phyloP scores from a whole-genome alignment of 1,140 invertebrate species.

The Calosoma granatense region DNA sequence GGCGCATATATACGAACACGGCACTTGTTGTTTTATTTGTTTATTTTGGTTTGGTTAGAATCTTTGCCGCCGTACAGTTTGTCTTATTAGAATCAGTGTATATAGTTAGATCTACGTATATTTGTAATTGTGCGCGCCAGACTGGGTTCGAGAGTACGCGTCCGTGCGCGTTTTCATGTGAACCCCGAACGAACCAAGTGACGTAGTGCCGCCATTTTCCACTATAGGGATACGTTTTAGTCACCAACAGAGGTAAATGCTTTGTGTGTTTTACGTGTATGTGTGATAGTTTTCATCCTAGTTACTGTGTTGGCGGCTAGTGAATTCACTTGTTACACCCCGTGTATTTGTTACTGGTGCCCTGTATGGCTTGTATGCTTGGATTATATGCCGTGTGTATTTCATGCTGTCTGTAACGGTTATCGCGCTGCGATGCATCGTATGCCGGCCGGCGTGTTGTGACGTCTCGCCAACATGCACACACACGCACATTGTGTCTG shows the following conservation, averaged over 20 bases:
- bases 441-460: conserved; percentile 6
- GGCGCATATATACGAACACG: neutral
- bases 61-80: too few relatives aligned
- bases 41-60: neutral
- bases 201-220: conserved; percentile 56
- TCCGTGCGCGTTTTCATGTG: conserved; percentile 66
- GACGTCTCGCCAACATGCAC: neutral
- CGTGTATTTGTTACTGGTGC: neutral
- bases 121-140: conserved; percentile 3
- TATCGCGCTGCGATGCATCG: neutral
- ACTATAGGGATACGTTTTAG: conserved; percentile 17
- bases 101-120: too few relatives aligned
- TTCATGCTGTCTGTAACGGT: neutral
- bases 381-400: too few relatives aligned
- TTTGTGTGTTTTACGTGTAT: conserved; percentile 25
- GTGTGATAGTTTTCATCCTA: conserved; percentile 20
- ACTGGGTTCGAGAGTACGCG: neutral
- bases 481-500: too few relatives aligned
- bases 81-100: too few relatives aligned
- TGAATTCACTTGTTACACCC: neutral
- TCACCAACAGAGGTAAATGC: conserved; percentile 20
- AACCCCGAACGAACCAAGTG: conserved; percentile 55
- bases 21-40: neutral
- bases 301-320: conserved; percentile 17
- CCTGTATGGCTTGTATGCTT: neutral